Percentiles rank a stretch among this genome's conserved stretches.
These are phyloP conservation scores for Bombus turneri DNA, from an alignment of 1,140 invertebrate species.

Conservation along the genomic window DNA sequence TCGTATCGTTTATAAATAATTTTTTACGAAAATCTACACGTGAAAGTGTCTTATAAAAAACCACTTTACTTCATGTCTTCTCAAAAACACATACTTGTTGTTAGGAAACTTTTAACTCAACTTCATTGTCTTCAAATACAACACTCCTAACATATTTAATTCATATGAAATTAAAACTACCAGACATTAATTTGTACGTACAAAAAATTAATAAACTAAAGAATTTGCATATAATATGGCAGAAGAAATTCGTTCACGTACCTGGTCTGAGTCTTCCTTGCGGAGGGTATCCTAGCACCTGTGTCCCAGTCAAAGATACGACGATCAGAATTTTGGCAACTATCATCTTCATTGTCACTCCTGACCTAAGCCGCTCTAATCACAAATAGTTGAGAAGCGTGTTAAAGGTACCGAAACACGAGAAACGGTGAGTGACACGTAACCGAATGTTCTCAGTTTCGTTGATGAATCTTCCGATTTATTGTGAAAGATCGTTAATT, in stretches of 20 bases:
- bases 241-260: conserved; percentile 49
- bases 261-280: conserved; percentile 77
- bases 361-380: conserved; percentile 38
- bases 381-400: conserved; percentile 40
- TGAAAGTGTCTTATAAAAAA: no score
- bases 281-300: conserved; percentile 76
- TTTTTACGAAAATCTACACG: no score
- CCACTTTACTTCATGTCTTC: no score
- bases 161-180: neutral
- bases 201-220: neutral
- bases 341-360: conserved; percentile 72
- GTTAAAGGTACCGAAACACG: conserved; percentile 13
- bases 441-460: conserved; percentile 5
- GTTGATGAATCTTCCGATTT: conserved; percentile 16
- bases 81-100: no score
- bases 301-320: conserved; percentile 64
- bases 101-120: no score
- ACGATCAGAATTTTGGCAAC: conserved; percentile 66
- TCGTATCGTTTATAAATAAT: no score
- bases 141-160: no score
- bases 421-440: neutral
- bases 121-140: no score
- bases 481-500: conserved; percentile 21
- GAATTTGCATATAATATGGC: neutral
- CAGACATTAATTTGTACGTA: neutral